Evolutionary conservation across 2,888 invertebrate genomes (phyloP).

Genomic region (Lasiommata megera): DNA sequence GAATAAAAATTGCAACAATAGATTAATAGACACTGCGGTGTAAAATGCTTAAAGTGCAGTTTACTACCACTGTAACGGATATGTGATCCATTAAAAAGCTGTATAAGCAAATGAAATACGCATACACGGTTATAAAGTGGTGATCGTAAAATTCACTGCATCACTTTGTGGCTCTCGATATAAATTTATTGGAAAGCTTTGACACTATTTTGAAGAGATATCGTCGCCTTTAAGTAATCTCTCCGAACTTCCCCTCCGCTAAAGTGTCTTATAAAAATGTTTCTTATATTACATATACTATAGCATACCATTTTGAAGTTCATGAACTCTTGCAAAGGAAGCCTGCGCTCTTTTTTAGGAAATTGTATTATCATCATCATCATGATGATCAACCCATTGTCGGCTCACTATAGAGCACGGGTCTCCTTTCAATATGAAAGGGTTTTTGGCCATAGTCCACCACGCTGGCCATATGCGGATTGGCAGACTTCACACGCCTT

Average conservation of each 20-base stretch:
- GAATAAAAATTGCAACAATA: neutral
- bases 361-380: too few relatives aligned
- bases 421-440: too few relatives aligned
- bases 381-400: too few relatives aligned
- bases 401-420: too few relatives aligned
- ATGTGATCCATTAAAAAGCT: conserved; percentile 66
- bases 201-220: conserved; percentile 33
- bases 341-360: too few relatives aligned
- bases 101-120: conserved; percentile 71
- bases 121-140: conserved; percentile 59
- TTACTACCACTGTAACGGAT: conserved; percentile 56
- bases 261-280: too few relatives aligned
- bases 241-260: neutral
- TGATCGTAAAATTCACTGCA: conserved; percentile 68
- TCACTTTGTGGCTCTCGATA: conserved; percentile 61
- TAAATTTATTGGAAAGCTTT: conserved; percentile 59
- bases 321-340: too few relatives aligned
- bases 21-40: neutral
- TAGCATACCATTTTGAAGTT: too few relatives aligned
- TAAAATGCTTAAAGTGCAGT: conserved; percentile 38
- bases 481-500: too few relatives aligned
- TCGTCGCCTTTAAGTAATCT: conserved; percentile 12
- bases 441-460: too few relatives aligned
- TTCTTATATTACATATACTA: too few relatives aligned
- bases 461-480: too few relatives aligned